Conservation (phyloP, 2,888 invertebrate genomes). For the Sepiola atlantica region DNA sequence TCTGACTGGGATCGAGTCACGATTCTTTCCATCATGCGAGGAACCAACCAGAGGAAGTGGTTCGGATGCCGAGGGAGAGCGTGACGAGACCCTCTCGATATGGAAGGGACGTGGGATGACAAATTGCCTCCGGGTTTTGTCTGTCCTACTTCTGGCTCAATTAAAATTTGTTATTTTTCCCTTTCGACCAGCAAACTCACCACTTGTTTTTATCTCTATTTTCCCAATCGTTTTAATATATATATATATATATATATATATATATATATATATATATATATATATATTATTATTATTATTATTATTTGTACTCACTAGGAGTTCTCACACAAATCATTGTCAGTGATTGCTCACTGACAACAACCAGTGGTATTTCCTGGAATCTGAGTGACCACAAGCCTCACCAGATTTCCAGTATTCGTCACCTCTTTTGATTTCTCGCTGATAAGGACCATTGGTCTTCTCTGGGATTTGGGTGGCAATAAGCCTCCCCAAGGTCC, state of each 20-base stretch:
- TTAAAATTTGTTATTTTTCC: neutral
- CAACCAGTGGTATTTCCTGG: too few species aligned
- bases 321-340: too few species aligned
- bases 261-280: too few species aligned
- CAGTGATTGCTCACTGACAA: too few species aligned
- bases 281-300: too few species aligned
- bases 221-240: neutral
- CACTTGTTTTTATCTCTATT: neutral
- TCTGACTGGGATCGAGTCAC: slow-evolving; percentile 12
- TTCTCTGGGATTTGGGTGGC: too few species aligned
- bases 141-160: neutral
- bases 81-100: neutral
- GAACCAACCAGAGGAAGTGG: neutral
- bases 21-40: slow-evolving; percentile 18
- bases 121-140: neutral
- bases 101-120: neutral
- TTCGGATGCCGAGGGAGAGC: neutral
- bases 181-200: neutral
- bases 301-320: too few species aligned
- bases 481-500: too few species aligned
- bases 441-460: too few species aligned
- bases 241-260: neutral
- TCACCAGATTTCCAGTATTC: too few species aligned
- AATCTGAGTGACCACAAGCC: too few species aligned
- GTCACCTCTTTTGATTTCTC: too few species aligned